A percentile compares a stretch with the other conserved stretches of the same genome.
phyloP scores from a whole-genome alignment of 2,113 vertebrate species.

The Ailuropoda melanoleuca region DNA sequence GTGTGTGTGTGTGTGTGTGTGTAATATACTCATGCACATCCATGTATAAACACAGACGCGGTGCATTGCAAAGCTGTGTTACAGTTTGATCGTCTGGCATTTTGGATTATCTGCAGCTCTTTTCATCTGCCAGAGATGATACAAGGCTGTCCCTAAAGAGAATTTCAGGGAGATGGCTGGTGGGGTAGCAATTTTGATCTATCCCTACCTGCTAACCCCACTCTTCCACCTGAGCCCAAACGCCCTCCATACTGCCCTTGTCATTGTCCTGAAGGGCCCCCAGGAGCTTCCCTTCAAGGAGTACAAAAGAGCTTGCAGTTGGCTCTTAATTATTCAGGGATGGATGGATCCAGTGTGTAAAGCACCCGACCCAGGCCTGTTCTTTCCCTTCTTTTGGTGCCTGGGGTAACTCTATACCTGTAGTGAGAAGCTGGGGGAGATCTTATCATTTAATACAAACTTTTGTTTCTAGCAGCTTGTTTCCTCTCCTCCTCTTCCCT shows the following conservation, averaged over 20 bases:
- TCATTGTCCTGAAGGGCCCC: background rate
- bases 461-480: conserved; percentile 58
- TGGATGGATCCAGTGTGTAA: background rate
- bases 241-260: background rate
- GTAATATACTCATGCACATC: background rate
- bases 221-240: background rate
- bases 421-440: conserved; percentile 63
- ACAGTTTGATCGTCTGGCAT: background rate
- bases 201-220: background rate
- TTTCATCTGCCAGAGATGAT: background rate
- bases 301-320: conserved; percentile 31
- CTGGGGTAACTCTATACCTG: conserved; percentile 70
- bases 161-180: background rate
- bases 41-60: background rate
- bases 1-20: background rate
- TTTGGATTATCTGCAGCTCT: background rate
- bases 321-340: conserved; percentile 74
- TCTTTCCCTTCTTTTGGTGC: conserved; percentile 51
- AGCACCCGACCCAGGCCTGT: background rate
- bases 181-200: background rate
- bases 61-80: background rate
- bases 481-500: conserved; percentile 40
- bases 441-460: conserved; percentile 73
- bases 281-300: background rate
- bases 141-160: background rate